Percentiles rank a stretch among this genome's conserved stretches.
These are phyloP conservation scores for Huso huso DNA, from an alignment of 2,797 vertebrate species.

Conservation along the genomic window DNA sequence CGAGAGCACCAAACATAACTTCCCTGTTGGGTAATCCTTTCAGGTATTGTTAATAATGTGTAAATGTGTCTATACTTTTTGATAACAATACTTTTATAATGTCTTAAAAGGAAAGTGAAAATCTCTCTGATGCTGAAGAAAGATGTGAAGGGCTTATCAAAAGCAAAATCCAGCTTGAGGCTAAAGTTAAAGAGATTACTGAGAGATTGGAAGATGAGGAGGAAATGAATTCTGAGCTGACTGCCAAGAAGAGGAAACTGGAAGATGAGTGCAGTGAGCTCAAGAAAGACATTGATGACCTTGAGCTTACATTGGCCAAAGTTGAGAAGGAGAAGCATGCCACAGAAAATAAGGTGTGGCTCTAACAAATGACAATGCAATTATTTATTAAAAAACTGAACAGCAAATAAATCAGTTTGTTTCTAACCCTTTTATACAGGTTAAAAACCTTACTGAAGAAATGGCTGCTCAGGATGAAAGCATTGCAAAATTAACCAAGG, in stretches of 20 bases:
- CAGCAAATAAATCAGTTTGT: constrained; percentile 34
- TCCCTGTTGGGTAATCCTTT: no score
- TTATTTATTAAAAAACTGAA: constrained; percentile 29
- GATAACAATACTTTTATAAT: no score
- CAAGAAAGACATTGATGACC: constrained; percentile 75
- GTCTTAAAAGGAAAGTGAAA: constrained; percentile 44
- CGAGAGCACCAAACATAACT: no score
- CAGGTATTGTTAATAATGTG: no score
- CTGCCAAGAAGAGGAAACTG: constrained; percentile 62
- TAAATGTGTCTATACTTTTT: no score
- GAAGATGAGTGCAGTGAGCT: constrained; percentile 74
- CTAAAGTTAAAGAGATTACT: constrained; percentile 41
- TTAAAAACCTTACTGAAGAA: constrained; percentile 68
- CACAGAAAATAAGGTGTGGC: constrained; percentile 67
- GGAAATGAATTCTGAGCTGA: constrained; percentile 51
- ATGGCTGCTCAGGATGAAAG: constrained; percentile 55
- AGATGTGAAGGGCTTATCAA: constrained; percentile 30
- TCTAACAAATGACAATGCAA: neutral
- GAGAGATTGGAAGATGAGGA: constrained; percentile 34
- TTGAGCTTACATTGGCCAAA: constrained; percentile 66
- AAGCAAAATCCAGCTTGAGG: constrained; percentile 40
- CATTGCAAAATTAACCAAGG: constrained; percentile 57
- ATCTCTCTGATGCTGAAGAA: constrained; percentile 32
- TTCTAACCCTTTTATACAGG: constrained; percentile 30
- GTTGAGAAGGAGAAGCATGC: constrained; percentile 75